Evolutionary conservation across 2,888 invertebrate species (phyloP).

Genomic region (Tromatobia lineatoria): DNA sequence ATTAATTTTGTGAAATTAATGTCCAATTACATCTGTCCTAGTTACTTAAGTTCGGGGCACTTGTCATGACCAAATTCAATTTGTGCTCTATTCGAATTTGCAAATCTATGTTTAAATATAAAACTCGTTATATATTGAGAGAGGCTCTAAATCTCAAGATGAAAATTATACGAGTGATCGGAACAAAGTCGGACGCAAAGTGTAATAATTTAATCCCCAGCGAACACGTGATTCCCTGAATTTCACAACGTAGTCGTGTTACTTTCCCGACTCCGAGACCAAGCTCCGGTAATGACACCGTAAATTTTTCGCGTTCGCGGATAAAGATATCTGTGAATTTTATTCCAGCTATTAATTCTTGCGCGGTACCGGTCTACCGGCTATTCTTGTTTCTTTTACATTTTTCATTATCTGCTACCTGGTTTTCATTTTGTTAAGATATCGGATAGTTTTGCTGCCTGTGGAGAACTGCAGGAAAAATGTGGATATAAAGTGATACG

Average conservation of each 20-base stretch:
- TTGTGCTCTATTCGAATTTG: background rate
- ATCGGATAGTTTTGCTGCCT: background rate
- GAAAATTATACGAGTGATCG: constrained; percentile 54
- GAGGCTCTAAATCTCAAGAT: constrained; percentile 8
- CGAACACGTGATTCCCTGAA: constrained; percentile 43
- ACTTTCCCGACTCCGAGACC: background rate
- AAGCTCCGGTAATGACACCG: constrained; percentile 65
- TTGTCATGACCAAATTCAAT: background rate
- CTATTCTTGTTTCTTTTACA: constrained; percentile 8
- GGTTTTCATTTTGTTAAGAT: background rate
- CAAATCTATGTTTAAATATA: no score
- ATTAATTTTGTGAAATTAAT: background rate
- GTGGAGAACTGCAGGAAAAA: background rate
- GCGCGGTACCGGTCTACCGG: background rate
- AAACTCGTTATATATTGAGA: background rate
- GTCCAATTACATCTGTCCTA: no score
- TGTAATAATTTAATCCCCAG: constrained; percentile 59
- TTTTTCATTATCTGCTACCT: background rate
- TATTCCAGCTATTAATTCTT: constrained; percentile 36
- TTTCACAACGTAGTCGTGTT: constrained; percentile 44
- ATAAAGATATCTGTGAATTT: constrained; percentile 61
- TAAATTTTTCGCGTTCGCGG: constrained; percentile 53
- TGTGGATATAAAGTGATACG: background rate
- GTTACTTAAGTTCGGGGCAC: no score
- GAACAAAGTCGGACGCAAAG: constrained; percentile 51